phyloP scores from a whole-genome alignment of 2,888 invertebrate species.

The Nephrocerus scutellatus region DNA sequence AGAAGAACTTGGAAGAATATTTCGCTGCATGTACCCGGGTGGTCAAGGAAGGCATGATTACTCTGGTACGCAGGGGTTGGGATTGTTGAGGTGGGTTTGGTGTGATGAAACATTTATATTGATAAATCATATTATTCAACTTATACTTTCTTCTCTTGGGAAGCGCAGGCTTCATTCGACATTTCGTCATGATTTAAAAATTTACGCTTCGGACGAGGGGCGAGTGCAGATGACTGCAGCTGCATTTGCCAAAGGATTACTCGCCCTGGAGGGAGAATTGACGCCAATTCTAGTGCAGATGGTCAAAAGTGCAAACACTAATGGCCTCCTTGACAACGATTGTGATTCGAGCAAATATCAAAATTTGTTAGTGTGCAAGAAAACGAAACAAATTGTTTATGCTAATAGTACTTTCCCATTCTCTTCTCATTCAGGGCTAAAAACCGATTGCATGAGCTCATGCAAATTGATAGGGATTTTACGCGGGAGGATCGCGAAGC shows the following conservation, averaged over 20 bases:
- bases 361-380: slow-evolving; percentile 65
- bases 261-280: slow-evolving; percentile 95
- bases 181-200: slow-evolving; percentile 97
- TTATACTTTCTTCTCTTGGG: too few relatives aligned
- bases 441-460: slow-evolving; percentile 83
- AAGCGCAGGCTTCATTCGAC: slow-evolving; percentile 91
- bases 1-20: slow-evolving; percentile 94
- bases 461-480: slow-evolving; percentile 87
- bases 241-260: slow-evolving; percentile 95
- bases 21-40: slow-evolving; percentile 99
- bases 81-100: slow-evolving; percentile 61
- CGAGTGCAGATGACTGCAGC: slow-evolving; percentile 99
- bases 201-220: slow-evolving; percentile 99
- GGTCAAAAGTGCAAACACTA: slow-evolving; percentile 99
- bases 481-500: slow-evolving; percentile 73
- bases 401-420: too few relatives aligned
- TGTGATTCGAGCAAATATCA: slow-evolving; percentile 95
- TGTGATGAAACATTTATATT: too few relatives aligned
- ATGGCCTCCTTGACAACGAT: slow-evolving; percentile 95
- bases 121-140: too few relatives aligned
- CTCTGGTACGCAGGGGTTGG: slow-evolving; percentile 90
- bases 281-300: slow-evolving; percentile 99
- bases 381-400: slow-evolving; percentile 6
- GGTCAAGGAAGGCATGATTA: slow-evolving; percentile 91
- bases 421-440: slow-evolving; percentile 66